Evolutionary conservation across 2,888 invertebrate species (phyloP), one percentile per base, ranked within the genome.

Genomic region (Palloptera scutellata): DNA sequence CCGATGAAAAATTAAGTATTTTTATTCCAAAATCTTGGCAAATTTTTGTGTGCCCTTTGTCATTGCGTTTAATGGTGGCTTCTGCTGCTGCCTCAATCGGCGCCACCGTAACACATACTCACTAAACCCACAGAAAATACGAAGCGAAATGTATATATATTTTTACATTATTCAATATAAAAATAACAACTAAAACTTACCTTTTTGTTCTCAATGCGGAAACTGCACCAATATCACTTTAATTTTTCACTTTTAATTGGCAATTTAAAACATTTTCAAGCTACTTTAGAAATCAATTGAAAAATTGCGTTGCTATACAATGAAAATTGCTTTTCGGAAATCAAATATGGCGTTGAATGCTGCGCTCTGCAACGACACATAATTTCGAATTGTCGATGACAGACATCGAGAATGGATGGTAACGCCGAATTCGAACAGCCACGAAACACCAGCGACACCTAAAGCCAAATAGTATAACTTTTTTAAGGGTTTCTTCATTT

Each of bases 341-440:
- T 83, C 74, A 82, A 82, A 83, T 81, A 83, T 83, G 83, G 83
- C 83, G 83, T 81, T 75, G 71, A 76, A 15, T 64, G 53, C 60
- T 17, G 41, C 61, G 53, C 61, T 45, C 60, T 52, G 20, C 70
- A 68, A 67, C 68, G 62, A 66, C n/a, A 61, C 69, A 70, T 69
- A 67, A 68, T 67, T 68, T 70, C 43, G 57, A 66, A 68, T 68
- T 57, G 62, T 66, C 65, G 64, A 51, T 20, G 64, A 70, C 69
- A 55, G 55, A 61, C 52, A 64, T 55, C 66, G 64, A 59, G 54
- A 59, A 53, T 60, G 61, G 59, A 42, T 12, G 42, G 66, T 71
- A 42, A 51, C 69, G 69, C 62, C 70, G 57, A 70, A 68, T 70
- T 58, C 10, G 17, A 5, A 54, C 15, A 4, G 15, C 10, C 17